Evolutionary conservation across 2,797 vertebrate genomes (phyloP).

Genomic region (Lagorchestes hirsutus): DNA sequence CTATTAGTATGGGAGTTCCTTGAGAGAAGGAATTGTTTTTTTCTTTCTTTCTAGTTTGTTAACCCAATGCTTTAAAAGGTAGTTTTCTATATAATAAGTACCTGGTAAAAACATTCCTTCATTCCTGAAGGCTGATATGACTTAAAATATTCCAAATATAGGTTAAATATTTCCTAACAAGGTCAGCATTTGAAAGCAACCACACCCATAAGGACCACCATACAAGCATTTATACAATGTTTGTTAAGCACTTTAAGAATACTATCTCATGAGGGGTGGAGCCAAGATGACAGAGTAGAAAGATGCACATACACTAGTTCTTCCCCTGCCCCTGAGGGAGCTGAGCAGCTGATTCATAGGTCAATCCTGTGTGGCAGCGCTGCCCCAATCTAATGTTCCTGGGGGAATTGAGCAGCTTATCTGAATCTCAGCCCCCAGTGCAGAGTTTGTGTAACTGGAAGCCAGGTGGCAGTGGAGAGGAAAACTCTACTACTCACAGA

Average conservation of each 20-base stretch:
- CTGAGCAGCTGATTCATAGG: too few relatives aligned
- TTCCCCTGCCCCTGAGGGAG: too few relatives aligned
- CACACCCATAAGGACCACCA: neutral
- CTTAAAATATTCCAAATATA: neutral
- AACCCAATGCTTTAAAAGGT: neutral
- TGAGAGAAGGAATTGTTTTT: neutral
- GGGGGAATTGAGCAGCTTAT: too few relatives aligned
- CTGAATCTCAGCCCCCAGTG: too few relatives aligned
- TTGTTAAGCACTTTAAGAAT: neutral
- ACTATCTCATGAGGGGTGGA: too few relatives aligned
- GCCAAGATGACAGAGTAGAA: too few relatives aligned
- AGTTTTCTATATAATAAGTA: neutral
- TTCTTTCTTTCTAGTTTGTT: neutral
- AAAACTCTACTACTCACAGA: too few relatives aligned
- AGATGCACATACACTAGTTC: too few relatives aligned
- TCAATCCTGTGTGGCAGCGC: too few relatives aligned
- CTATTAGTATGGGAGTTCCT: neutral
- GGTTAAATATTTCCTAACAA: neutral
- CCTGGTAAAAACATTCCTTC: neutral
- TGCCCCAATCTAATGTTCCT: too few relatives aligned
- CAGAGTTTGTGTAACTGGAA: too few relatives aligned
- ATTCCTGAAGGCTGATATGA: neutral
- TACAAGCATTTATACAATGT: neutral
- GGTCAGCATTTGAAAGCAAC: neutral
- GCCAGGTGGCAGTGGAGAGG: too few relatives aligned